These are phyloP conservation scores for Tympanuchus pallidicinctus DNA, from an alignment of 2,113 vertebrate genomes.

Conservation along the genomic window DNA sequence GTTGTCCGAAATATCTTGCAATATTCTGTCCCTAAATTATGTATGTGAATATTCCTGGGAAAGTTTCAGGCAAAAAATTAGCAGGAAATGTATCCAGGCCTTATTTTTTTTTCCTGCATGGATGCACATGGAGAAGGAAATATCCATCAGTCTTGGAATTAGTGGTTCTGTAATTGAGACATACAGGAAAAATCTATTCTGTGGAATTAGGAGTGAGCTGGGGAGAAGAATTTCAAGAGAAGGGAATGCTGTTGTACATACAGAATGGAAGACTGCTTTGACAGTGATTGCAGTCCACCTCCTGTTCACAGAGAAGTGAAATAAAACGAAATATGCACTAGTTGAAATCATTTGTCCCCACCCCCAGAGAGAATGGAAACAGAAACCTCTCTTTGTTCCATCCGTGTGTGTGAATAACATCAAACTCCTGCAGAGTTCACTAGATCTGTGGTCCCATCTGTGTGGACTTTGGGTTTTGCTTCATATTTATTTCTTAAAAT, in stretches of 20 bases:
- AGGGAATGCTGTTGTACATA: not conserved
- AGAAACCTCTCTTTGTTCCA: not conserved
- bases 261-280: not conserved
- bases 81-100: not conserved
- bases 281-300: not conserved
- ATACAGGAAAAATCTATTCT: not conserved
- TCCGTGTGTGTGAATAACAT: rapidly evolving
- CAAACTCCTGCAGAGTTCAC: not conserved
- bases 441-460: not conserved
- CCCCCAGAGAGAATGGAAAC: not conserved
- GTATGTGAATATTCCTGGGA: not conserved
- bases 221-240: not conserved
- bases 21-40: not conserved
- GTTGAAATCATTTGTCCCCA: not conserved
- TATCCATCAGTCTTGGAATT: not conserved
- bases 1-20: not conserved
- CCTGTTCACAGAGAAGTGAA: not conserved
- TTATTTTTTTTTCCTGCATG: not conserved
- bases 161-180: not conserved
- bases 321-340: not conserved
- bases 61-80: not conserved
- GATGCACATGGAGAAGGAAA: not conserved
- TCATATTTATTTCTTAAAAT: not conserved
- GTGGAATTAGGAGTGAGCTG: not conserved
- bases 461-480: not conserved